Evolutionary conservation across 1,140 invertebrate genomes (phyloP).

Genomic region (Brachionus rotundiformis): DNA sequence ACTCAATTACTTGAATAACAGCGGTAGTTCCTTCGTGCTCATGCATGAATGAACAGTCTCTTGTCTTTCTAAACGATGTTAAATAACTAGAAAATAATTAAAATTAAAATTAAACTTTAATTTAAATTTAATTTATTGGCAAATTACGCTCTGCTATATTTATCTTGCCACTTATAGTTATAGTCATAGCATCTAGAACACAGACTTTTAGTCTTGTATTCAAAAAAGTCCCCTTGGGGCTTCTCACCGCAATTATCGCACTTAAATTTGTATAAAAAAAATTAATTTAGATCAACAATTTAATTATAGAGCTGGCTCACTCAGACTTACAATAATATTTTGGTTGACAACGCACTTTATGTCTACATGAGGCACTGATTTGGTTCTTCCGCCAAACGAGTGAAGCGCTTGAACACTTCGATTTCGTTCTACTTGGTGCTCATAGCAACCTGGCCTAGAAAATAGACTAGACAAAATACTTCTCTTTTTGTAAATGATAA

Average conservation of each 20-base stretch:
- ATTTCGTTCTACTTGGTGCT: conserved; percentile 22
- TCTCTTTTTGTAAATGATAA: too few relatives aligned
- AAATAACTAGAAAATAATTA: conserved; percentile 28
- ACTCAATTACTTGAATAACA: conserved; percentile 45
- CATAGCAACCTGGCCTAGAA: conserved; percentile 37
- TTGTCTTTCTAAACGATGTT: conserved; percentile 34
- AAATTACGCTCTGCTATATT: conserved; percentile 47
- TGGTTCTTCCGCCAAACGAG: conserved; percentile 47
- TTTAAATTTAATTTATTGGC: not conserved
- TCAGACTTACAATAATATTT: conserved; percentile 17
- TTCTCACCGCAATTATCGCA: conserved; percentile 23
- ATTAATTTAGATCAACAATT: not conserved
- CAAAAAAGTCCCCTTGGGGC: conserved; percentile 44
- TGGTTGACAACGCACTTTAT: conserved; percentile 31
- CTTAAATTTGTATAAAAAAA: not conserved
- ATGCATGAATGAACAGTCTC: conserved; percentile 50
- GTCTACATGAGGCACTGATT: conserved; percentile 43
- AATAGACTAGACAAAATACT: too few relatives aligned
- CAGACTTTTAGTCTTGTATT: not conserved
- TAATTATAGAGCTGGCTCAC: not conserved
- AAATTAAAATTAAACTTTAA: not conserved
- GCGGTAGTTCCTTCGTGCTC: conserved; percentile 44
- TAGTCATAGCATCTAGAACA: conserved; percentile 42
- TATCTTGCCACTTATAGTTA: conserved; percentile 52
- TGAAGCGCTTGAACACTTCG: conserved; percentile 42